A percentile compares a stretch with the other conserved stretches of the same genome.
Evolutionary conservation across 2,113 vertebrate species (phyloP).

Genomic region (Pelmatolapia mariae): DNA sequence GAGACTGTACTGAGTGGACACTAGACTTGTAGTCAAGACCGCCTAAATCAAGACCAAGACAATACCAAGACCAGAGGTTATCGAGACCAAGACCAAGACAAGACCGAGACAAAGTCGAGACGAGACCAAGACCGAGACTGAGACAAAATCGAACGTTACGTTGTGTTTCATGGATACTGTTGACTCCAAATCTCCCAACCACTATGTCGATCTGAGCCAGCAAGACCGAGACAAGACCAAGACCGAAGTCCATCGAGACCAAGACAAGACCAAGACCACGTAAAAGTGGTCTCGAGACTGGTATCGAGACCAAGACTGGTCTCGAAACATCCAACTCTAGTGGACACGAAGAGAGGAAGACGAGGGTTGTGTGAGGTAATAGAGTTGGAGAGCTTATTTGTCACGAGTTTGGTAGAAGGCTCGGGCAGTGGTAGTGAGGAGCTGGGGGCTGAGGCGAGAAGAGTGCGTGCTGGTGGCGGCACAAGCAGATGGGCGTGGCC

Average conservation of each 20-base stretch:
- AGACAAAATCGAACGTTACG: no score
- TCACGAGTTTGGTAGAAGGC: neutral
- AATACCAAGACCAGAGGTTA: no score
- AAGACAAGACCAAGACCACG: neutral
- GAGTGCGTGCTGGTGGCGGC: neutral
- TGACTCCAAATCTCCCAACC: fast-evolving
- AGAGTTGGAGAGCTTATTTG: neutral
- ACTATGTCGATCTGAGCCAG: no score
- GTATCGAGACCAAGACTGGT: fast-evolving
- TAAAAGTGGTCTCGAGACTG: neutral
- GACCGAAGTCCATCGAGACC: no score
- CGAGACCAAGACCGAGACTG: no score
- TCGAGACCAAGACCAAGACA: no score
- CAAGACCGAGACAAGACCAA: no score
- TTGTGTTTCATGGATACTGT: no score
- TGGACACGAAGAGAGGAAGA: neutral
- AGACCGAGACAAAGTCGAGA: no score
- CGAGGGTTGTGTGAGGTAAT: neutral
- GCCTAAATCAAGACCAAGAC: neutral
- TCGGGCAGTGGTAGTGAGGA: neutral
- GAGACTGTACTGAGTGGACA: neutral
- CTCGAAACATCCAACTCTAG: neutral
- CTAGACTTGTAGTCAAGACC: neutral
- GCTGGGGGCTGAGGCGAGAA: fast-evolving
- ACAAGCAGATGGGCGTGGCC: neutral